Evolutionary conservation across 2,113 vertebrate species (phyloP).

Genomic region (Coptodon rendalli): DNA sequence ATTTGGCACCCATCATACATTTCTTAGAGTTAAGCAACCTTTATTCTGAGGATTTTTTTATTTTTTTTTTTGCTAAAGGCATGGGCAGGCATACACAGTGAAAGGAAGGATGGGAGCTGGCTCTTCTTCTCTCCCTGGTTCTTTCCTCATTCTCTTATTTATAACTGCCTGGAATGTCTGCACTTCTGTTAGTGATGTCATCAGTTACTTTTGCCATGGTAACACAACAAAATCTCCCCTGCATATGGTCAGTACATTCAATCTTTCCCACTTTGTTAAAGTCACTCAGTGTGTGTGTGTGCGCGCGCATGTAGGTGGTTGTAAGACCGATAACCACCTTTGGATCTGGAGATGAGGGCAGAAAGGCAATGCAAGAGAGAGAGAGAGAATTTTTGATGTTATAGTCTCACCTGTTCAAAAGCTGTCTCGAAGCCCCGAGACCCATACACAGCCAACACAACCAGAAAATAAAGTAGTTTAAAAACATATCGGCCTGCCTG

Average conservation of each 20-base stretch:
- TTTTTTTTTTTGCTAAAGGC: neutral
- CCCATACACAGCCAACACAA: neutral
- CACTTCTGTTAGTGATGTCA: conserved; percentile 49
- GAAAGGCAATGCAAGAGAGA: neutral
- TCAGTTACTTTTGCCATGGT: conserved; percentile 34
- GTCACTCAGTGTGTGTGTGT: neutral
- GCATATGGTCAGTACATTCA: conserved; percentile 6
- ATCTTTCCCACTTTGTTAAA: conserved; percentile 3
- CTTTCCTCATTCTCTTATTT: conserved; percentile 13
- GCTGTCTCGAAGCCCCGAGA: conserved; percentile 11
- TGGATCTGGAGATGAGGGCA: neutral
- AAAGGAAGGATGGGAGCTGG: neutral
- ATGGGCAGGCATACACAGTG: neutral
- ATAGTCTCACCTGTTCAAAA: neutral
- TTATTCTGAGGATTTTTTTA: neutral
- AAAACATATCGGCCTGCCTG: neutral
- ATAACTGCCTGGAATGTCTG: conserved; percentile 34
- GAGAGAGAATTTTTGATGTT: neutral
- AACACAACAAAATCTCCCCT: conserved; percentile 58
- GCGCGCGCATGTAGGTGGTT: neutral
- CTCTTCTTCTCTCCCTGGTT: neutral
- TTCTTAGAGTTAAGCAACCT: neutral
- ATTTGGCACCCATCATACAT: neutral
- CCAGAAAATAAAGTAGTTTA: neutral
- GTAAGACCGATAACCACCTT: neutral